A percentile compares a stretch with the other conserved stretches of the same genome.
Conservation (phyloP, 2,888 invertebrate species). For the Tuberolachnus salignus region DNA sequence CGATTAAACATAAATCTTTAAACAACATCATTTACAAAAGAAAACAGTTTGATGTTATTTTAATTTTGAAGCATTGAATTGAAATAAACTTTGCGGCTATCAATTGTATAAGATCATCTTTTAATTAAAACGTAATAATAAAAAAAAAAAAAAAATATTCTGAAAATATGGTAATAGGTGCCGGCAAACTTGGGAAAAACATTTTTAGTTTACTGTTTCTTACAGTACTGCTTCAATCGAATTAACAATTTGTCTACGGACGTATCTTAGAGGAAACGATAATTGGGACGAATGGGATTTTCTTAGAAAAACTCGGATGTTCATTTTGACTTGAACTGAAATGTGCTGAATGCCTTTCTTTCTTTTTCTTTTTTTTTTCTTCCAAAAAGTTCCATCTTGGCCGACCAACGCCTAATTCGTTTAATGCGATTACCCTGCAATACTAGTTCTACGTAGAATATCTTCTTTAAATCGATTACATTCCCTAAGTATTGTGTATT, state of each 20-base stretch:
- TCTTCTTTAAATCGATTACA: constrained; percentile 40
- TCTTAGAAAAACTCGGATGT: constrained; percentile 29
- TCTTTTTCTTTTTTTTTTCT: not conserved
- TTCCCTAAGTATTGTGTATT: constrained; percentile 9
- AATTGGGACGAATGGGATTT: constrained; percentile 37
- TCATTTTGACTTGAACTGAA: constrained; percentile 30
- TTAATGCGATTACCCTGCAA: constrained; percentile 25
- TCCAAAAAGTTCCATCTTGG: not conserved
- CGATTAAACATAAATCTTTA: not conserved
- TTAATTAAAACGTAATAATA: not conserved
- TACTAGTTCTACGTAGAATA: constrained; percentile 7
- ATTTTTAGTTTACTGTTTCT: not conserved
- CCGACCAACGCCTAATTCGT: constrained; percentile 36
- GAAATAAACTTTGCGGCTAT: not conserved
- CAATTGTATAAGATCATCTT: not conserved
- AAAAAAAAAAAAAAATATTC: not conserved
- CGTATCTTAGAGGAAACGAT: constrained; percentile 13
- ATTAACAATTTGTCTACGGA: constrained; percentile 18
- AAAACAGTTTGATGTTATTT: not conserved
- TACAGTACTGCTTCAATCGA: not conserved
- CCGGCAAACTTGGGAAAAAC: not conserved
- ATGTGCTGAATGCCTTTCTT: constrained; percentile 37
- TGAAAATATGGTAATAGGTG: not conserved
- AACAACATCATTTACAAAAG: not conserved
- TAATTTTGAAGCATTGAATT: not conserved